Conservation (phyloP, 2,888 invertebrate species). For the Oxycera nigricornis region DNA sequence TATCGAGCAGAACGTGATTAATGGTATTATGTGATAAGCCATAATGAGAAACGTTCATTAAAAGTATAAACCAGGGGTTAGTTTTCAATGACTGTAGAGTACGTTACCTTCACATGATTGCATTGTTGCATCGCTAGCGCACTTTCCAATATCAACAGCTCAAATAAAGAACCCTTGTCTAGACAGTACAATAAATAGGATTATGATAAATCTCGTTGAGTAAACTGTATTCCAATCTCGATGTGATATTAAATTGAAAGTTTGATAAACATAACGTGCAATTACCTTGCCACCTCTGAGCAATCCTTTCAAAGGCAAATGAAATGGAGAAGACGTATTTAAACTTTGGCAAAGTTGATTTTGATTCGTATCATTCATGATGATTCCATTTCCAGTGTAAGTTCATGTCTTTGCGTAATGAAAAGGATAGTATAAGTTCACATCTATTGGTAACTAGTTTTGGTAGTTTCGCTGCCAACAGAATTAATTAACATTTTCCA, state of each 20-base stretch:
- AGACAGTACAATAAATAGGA: neutral
- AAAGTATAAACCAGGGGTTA: no score
- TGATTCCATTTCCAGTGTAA: conserved; percentile 10
- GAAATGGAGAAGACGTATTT: neutral
- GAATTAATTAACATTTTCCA: conserved; percentile 11
- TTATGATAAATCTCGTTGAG: neutral
- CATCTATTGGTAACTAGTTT: neutral
- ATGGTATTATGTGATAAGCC: no score
- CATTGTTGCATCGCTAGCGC: no score
- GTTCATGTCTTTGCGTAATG: neutral
- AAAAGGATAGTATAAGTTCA: neutral
- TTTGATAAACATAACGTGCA: neutral
- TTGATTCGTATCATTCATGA: conserved; percentile 4
- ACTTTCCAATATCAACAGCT: neutral
- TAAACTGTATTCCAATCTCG: neutral
- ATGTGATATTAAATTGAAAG: neutral
- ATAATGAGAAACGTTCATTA: no score
- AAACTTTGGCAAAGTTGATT: conserved; percentile 27
- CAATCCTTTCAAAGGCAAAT: neutral
- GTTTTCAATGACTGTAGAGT: no score
- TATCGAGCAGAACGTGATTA: no score
- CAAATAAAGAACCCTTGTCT: neutral
- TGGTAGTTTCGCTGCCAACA: neutral
- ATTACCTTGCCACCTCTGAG: neutral
- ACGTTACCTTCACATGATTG: no score